Evolutionary conservation across 2,888 invertebrate genomes (phyloP), one percentile per base, ranked within the genome.

Genomic region (Melieria crassipennis): DNA sequence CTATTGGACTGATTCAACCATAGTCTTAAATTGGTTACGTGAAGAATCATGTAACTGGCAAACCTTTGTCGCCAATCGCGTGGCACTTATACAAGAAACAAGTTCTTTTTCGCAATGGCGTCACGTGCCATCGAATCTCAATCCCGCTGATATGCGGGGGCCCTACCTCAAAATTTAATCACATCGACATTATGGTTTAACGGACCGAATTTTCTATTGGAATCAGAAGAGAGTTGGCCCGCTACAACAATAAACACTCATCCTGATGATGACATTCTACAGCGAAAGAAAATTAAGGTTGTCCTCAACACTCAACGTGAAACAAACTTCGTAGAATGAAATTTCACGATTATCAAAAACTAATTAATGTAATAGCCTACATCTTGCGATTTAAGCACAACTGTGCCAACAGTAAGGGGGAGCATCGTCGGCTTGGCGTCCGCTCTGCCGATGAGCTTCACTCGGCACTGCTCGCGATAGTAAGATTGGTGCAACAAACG

Each of bases 21-120:
- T 69, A 6, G 71, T 73, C 9, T 63, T 73, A 9, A 69, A 63
- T 46, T 66, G 69, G 69, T 60, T 74, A 10, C 50, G 58, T 7
- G 56, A 67, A 46, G 69, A 67, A 56, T 42, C 70, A 11, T 64
- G 70, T 13, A 72, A 61, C 11, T 74, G 72, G 74, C 72, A 72
- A 60, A 67, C 72, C 1, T 74, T 74, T 47, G 58, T 72, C 42
- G 68, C 74, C 1, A 66, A 68, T 16, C 61, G 68, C 5, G 72
- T 70, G 7, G 56, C 72, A 16, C 63, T 70, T 0, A 70, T 72
- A 13, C 69, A 72, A 43, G 60, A 71, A 66, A 66, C 16, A 16
- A 16, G 16, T 16, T 16, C 16, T 16, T 16, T 16, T 16, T 16
- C 16, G 16, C 16, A 16, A 16, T 16, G 16, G 16, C 16, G 16